Conservation (phyloP, 2,888 invertebrate species). For the Hyposoter dolosus region DNA sequence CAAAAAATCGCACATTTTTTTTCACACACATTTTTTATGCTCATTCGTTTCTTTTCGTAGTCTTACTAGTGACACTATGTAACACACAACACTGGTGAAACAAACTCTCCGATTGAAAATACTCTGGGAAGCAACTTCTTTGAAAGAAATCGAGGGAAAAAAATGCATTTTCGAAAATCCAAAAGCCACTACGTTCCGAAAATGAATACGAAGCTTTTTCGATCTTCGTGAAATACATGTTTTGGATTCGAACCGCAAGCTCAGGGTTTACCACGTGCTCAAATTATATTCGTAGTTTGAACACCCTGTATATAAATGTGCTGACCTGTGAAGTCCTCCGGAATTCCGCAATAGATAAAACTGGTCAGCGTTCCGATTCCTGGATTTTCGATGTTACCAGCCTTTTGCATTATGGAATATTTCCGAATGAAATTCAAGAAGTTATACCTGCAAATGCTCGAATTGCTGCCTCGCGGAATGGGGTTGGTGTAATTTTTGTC, state of each 20-base stretch:
- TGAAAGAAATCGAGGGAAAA: not conserved
- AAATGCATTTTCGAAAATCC: not conserved
- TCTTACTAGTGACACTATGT: too few species aligned
- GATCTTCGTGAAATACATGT: not conserved
- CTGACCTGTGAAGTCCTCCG: slow-evolving; percentile 6
- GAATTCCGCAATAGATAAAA: slow-evolving; percentile 33
- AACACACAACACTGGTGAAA: too few species aligned
- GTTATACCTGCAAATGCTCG: not conserved
- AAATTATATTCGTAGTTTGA: not conserved
- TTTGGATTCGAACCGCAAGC: not conserved
- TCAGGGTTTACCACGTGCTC: not conserved
- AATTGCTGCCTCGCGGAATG: not conserved
- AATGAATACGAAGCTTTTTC: not conserved
- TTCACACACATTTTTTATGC: too few species aligned
- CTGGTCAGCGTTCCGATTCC: slow-evolving; percentile 25
- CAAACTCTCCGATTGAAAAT: too few species aligned
- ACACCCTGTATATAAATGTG: slow-evolving; percentile 11
- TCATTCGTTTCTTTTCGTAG: too few species aligned
- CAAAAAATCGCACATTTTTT: too few species aligned
- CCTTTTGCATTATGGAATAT: slow-evolving; percentile 8
- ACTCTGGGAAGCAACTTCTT: too few species aligned
- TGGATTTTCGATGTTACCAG: not conserved
- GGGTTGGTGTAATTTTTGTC: not conserved
- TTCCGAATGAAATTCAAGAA: not conserved
- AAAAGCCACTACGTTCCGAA: not conserved